Base-by-base conservation (phyloP, 2,888 invertebrate species). In the Zele albiditarsus region DNA sequence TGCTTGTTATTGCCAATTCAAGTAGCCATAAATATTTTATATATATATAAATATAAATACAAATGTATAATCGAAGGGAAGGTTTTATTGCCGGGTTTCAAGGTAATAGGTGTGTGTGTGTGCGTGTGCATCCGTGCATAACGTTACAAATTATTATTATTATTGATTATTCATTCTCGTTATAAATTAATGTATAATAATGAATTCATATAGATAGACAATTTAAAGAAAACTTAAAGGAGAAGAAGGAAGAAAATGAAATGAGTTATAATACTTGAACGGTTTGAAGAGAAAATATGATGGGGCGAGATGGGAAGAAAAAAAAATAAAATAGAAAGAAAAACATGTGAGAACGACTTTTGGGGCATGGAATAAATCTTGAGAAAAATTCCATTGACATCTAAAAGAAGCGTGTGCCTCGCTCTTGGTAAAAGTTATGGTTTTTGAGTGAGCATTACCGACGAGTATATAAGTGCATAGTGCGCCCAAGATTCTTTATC, bases 71-170 rank as follows among this genome's bases (percentile, higher is more conserved):
- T 71, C 62, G 71, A 71, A 53, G n/a, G 68, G 71, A 49, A 71
- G 75, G 75, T 67, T 62, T 68, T 58, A 75, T 62, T 31, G 12
- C 20, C 75, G 79, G 76, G 76, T 78, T 82, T 82, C 82, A 81
- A 83, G 83, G 80, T 81, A 80, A 82, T 78, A 75, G 74, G 77
- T 80, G 81, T 82, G 79, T 75, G 77, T 80, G 81, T 82, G 79
- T 78, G 75, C 75, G 78, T 81, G 80, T 82, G 79, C 82, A 82
- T 78, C 81, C 81, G 79, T 79, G 84, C 83, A 81, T 82, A 80
- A 81, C 76, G 79, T 63, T 74, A 75, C 63, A 66, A 78, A 79
- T 71, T 79, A 53, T 62, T 27, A 75, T 62, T 27, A 75, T 12
- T 75, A n/a, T 63, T 63, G 53, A 27, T 46, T 27, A 28, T 42